phyloP scores from a whole-genome alignment of 2,113 vertebrate genomes.

The Phaethon lepturus region DNA sequence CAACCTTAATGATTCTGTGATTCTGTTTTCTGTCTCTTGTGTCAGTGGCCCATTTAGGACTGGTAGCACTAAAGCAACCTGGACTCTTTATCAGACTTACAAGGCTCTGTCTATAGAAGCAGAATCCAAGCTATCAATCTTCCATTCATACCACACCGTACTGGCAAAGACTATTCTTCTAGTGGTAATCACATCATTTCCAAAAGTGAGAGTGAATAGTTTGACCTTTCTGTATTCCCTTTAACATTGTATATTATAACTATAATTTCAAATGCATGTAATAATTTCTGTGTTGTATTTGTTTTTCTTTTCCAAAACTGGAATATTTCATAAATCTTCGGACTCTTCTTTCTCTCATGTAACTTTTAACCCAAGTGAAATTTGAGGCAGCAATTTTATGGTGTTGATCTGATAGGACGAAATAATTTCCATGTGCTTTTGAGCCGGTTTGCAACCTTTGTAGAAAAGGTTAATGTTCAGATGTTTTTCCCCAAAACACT shows the following conservation, averaged over 20 bases:
- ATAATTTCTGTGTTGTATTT: not conserved
- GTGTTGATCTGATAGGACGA: not conserved
- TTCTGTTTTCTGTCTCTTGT: not conserved
- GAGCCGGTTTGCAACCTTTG: not conserved
- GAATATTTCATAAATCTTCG: not conserved
- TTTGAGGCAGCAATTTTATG: not conserved
- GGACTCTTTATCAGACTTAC: not conserved
- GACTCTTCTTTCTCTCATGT: not conserved
- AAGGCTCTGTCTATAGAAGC: not conserved
- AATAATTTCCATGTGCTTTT: not conserved
- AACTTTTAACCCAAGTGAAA: not conserved
- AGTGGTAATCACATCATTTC: not conserved
- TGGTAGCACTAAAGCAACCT: not conserved
- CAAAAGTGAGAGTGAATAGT: not conserved
- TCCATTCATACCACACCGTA: not conserved
- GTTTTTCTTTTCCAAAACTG: not conserved
- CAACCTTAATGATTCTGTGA: not conserved
- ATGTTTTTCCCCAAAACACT: not conserved
- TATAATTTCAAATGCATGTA: not conserved
- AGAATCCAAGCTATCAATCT: not conserved
- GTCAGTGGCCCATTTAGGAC: not conserved
- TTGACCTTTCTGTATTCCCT: not conserved
- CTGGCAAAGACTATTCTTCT: not conserved
- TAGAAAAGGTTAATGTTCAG: not conserved
- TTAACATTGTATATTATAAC: not conserved